These are phyloP conservation scores for Falco cherrug DNA, from an alignment of 2,797 vertebrate species.

Conservation along the genomic window DNA sequence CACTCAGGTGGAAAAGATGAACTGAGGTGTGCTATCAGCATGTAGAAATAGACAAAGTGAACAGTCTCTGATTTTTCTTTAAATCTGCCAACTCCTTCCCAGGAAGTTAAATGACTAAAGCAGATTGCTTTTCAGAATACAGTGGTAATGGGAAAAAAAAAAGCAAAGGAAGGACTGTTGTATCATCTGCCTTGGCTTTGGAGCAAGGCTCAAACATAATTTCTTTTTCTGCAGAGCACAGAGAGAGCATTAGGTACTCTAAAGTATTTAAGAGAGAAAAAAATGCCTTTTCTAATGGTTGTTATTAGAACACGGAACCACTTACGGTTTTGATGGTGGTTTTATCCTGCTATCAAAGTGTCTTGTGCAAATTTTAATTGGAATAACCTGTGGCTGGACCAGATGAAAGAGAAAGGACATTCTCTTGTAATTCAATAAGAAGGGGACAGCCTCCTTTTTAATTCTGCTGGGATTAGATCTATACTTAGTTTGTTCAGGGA, in stretches of 20 bases:
- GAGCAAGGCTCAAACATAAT: constrained; percentile 28
- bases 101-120: constrained; percentile 55
- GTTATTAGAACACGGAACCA: constrained; percentile 45
- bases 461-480: constrained; percentile 1
- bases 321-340: constrained; percentile 18
- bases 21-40: neutral
- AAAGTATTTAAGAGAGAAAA: constrained; percentile 49
- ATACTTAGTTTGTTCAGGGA: neutral
- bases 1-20: neutral
- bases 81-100: constrained; percentile 9
- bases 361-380: constrained; percentile 55
- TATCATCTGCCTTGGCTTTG: constrained; percentile 28
- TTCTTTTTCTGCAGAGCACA: constrained; percentile 38
- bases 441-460: constrained; percentile 23
- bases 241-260: constrained; percentile 52
- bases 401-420: constrained; percentile 41
- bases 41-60: neutral
- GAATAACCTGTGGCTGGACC: neutral
- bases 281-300: constrained; percentile 34
- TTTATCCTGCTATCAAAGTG: constrained; percentile 34
- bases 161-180: constrained; percentile 18
- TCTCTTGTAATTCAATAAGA: neutral
- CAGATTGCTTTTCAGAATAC: neutral
- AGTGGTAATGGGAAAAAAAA: constrained; percentile 1
- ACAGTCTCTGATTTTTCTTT: constrained; percentile 16